Conservation (phyloP, 2,113 vertebrate genomes). For the Grammomys surdaster region DNA sequence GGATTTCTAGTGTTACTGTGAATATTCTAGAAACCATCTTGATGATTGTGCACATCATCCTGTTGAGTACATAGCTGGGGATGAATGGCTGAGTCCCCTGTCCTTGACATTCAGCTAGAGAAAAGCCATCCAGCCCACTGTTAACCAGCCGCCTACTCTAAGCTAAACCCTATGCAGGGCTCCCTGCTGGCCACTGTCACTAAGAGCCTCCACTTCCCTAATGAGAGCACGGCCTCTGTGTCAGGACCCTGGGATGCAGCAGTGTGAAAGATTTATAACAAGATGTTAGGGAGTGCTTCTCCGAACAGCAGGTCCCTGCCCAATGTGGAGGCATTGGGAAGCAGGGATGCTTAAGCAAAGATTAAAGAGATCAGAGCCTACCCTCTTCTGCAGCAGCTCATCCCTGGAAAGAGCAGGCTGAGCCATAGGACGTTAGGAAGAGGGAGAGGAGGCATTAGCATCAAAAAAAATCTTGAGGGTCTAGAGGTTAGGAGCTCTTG, state of each 20-base stretch:
- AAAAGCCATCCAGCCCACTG: not conserved
- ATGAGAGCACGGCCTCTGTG: conserved; percentile 9
- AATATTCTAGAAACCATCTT: not conserved
- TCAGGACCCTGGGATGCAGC: not conserved
- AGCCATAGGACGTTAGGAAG: not conserved
- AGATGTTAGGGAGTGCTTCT: not conserved
- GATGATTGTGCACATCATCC: not conserved
- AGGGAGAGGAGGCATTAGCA: not conserved
- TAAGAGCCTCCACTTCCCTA: conserved; percentile 1
- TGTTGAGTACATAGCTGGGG: not conserved
- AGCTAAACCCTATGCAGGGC: not conserved
- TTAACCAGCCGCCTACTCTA: not conserved
- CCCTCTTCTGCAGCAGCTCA: not conserved
- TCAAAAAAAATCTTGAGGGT: not conserved
- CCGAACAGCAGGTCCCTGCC: not conserved
- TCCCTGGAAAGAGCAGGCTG: not conserved
- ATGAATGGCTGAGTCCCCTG: not conserved
- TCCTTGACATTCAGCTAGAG: not conserved
- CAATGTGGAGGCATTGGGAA: not conserved
- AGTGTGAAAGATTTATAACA: not conserved
- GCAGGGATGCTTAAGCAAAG: conserved; percentile 12
- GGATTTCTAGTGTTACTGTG: not conserved
- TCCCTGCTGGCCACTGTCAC: not conserved
- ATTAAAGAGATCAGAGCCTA: conserved; percentile 41
- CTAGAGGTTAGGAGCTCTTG: not conserved